A percentile compares a stretch with the other conserved stretches of the same genome.
phyloP scores from a whole-genome alignment of 2,888 invertebrate genomes.

The Aphrophora alni region DNA sequence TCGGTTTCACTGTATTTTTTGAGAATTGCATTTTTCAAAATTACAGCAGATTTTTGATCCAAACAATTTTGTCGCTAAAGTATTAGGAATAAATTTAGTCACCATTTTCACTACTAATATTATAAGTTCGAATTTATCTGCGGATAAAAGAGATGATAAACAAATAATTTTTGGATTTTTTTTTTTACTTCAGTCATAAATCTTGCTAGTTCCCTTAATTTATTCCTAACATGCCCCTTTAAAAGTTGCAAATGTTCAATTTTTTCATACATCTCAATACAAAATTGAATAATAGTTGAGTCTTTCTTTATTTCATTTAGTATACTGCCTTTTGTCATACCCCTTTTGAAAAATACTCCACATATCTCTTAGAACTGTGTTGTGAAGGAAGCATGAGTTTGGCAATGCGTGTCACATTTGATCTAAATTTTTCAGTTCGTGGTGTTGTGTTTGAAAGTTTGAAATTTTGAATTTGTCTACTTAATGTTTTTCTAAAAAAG shows the following conservation, averaged over 20 bases:
- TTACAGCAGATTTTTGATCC: slow-evolving; percentile 15
- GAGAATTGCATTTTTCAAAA: neutral
- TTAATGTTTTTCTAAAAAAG: neutral
- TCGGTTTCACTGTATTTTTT: neutral
- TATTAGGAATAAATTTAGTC: neutral
- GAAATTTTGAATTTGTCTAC: neutral
- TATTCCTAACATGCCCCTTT: slow-evolving; percentile 11
- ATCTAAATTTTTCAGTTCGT: neutral
- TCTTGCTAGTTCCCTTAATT: slow-evolving; percentile 10
- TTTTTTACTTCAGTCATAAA: neutral
- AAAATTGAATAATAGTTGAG: neutral
- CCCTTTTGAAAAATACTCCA: no score
- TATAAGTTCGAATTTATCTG: neutral
- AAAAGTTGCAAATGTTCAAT: neutral
- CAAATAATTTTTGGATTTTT: neutral
- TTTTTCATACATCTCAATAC: neutral
- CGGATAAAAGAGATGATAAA: neutral
- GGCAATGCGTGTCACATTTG: neutral
- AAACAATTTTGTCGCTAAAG: slow-evolving; percentile 3
- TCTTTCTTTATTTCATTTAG: neutral
- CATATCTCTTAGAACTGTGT: no score
- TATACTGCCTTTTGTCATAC: no score
- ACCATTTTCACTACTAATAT: slow-evolving; percentile 9
- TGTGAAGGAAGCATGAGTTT: neutral
- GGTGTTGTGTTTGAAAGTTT: neutral